phyloP scores from a whole-genome alignment of 2,113 vertebrate genomes.

The Equus przewalskii region DNA sequence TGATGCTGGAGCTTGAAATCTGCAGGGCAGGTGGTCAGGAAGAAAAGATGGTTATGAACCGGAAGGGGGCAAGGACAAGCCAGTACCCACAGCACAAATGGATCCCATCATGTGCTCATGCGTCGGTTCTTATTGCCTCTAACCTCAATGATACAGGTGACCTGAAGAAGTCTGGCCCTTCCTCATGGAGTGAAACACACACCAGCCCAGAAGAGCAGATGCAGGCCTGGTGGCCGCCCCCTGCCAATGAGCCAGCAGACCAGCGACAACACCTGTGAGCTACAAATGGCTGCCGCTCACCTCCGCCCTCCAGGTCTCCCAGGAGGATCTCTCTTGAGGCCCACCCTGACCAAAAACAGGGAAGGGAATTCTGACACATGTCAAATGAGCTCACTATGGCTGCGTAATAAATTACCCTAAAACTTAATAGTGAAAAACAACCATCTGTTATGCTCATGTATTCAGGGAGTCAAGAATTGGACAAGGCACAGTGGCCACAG shows the following conservation, averaged over 20 bases:
- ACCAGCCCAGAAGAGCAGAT: background rate
- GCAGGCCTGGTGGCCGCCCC: background rate
- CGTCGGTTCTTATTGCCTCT: background rate
- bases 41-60: background rate
- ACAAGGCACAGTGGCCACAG: fast-evolving
- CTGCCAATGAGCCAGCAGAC: background rate
- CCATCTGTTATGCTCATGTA: background rate
- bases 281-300: background rate
- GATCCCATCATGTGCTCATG: fast-evolving
- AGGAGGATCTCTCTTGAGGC: background rate
- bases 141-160: background rate
- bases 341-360: background rate
- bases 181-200: fast-evolving
- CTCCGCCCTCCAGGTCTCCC: background rate
- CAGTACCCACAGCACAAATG: background rate
- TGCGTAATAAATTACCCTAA: background rate
- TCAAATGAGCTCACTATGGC: background rate
- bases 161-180: background rate
- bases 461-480: background rate
- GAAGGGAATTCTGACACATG: background rate
- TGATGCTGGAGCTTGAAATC: background rate
- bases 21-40: background rate
- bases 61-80: no score
- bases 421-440: background rate
- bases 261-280: fast-evolving